These are phyloP conservation scores for Helicoverpa armigera DNA, from an alignment of 1,140 invertebrate genomes.

Conservation along the genomic window DNA sequence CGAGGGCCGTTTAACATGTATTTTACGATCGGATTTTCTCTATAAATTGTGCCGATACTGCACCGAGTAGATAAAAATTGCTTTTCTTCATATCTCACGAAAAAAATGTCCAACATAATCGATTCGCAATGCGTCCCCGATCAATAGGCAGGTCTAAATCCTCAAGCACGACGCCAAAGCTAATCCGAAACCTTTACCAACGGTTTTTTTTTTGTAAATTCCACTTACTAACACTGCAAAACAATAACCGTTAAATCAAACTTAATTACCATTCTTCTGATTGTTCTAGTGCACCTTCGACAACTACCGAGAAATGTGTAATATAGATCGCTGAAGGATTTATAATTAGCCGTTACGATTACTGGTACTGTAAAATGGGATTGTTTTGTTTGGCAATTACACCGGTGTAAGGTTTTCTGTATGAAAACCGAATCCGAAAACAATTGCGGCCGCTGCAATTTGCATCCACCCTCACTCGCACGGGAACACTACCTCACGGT, in stretches of 20 bases:
- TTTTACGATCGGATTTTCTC: no score
- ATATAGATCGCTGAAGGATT: conserved; percentile 19
- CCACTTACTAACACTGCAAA: not conserved
- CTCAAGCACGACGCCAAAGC: conserved; percentile 1
- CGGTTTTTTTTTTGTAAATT: not conserved
- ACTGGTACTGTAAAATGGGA: not conserved
- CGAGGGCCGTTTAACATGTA: no score
- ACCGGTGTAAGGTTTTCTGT: conserved; percentile 5
- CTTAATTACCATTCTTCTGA: conserved; percentile 17
- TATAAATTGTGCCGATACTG: no score
- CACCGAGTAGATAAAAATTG: no score
- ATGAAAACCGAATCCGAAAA: conserved; percentile 9
- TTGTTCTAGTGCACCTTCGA: conserved; percentile 27
- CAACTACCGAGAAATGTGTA: conserved; percentile 29
- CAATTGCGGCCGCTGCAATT: not conserved
- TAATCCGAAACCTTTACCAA: not conserved
- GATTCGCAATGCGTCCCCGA: not conserved
- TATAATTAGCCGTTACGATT: conserved; percentile 29
- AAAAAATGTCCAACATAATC: not conserved
- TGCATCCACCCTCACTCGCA: not conserved
- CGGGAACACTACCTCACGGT: no score
- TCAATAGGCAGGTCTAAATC: not conserved
- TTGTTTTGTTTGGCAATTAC: conserved; percentile 32
- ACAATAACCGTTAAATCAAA: conserved; percentile 24
- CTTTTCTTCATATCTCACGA: not conserved